These are phyloP conservation scores for Lycia hirtaria DNA, from an alignment of 2,888 invertebrate genomes.

Conservation along the genomic window DNA sequence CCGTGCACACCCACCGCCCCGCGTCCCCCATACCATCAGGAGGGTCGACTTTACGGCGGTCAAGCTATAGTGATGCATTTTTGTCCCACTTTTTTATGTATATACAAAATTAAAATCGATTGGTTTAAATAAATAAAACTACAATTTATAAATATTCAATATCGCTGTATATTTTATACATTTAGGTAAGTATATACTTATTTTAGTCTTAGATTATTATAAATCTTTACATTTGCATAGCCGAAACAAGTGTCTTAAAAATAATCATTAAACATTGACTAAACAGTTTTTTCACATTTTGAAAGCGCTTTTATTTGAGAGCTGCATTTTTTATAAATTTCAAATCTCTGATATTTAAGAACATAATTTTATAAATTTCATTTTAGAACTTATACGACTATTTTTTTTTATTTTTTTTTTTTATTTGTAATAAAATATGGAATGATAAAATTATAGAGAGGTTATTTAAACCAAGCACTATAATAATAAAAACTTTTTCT, in stretches of 20 bases:
- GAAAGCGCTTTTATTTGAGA: neutral
- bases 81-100: neutral
- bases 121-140: constrained; percentile 7
- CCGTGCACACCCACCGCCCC: too few relatives aligned
- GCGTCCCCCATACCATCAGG: too few relatives aligned
- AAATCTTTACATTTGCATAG: constrained; percentile 43
- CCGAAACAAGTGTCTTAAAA: constrained; percentile 49
- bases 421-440: neutral
- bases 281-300: constrained; percentile 1
- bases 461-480: neutral
- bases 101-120: neutral
- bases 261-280: constrained; percentile 4
- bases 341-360: neutral
- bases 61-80: too few relatives aligned
- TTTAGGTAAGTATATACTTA: constrained; percentile 7
- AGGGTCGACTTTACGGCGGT: too few relatives aligned
- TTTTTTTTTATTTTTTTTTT: neutral
- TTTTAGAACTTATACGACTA: neutral
- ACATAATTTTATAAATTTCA: neutral
- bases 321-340: neutral
- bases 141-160: constrained; percentile 32
- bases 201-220: constrained; percentile 19
- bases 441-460: constrained; percentile 9
- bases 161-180: constrained; percentile 27
- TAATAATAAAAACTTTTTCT: neutral